Percentiles rank a stretch among this genome's conserved stretches.
Conservation (phyloP, 2,113 vertebrate genomes). For the Gadus macrocephalus region DNA sequence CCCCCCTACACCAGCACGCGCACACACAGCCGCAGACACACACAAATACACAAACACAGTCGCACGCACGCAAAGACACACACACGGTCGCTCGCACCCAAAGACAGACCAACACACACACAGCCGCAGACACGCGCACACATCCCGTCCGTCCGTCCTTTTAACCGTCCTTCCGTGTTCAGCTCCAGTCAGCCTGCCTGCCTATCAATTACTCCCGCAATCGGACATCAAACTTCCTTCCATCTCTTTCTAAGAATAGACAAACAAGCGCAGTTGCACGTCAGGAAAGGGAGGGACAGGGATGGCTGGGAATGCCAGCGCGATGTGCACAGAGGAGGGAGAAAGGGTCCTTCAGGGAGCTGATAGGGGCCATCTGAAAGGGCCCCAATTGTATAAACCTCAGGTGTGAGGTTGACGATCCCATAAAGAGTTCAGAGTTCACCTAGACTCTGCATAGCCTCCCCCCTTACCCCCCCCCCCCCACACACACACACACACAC, state of each 20-base stretch:
- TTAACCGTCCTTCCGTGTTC: not conserved
- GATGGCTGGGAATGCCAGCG: not conserved
- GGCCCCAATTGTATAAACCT: too few species aligned
- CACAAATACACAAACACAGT: not conserved
- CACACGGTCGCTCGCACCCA: not conserved
- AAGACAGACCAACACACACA: not conserved
- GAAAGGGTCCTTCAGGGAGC: too few species aligned
- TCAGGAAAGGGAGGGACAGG: not conserved
- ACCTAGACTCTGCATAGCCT: too few species aligned
- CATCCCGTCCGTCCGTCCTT: not conserved
- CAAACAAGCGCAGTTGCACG: not conserved
- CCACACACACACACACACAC: too few species aligned
- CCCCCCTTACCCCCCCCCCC: too few species aligned
- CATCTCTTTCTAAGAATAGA: constrained; percentile 31
- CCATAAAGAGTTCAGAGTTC: too few species aligned
- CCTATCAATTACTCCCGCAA: constrained; percentile 17
- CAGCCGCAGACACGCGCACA: not conserved
- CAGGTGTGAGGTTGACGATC: too few species aligned
- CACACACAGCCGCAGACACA: not conserved
- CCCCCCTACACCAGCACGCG: not conserved
- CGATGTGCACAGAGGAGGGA: not conserved
- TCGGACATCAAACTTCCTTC: not conserved
- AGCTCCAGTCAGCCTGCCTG: not conserved
- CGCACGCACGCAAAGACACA: not conserved
- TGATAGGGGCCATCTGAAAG: too few species aligned